Evolutionary conservation across 2,797 vertebrate species (phyloP).

Genomic region (Zalophus californianus): DNA sequence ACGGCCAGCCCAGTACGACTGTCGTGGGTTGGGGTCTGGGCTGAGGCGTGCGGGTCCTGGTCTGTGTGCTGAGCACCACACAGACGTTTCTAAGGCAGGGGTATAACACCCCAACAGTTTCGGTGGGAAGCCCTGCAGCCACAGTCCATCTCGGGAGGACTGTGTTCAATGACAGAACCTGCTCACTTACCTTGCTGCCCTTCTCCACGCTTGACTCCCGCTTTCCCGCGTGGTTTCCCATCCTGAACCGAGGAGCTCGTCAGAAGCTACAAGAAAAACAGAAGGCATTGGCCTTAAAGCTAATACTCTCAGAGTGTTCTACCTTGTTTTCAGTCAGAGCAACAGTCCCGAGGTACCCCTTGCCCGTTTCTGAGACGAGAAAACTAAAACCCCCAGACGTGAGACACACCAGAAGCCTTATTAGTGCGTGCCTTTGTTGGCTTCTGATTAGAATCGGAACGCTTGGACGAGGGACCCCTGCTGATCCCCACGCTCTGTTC

Average conservation of each 20-base stretch:
- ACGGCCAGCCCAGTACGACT: background rate
- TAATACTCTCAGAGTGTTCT: fast-evolving
- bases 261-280: slow-evolving; percentile 76
- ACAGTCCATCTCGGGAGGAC: background rate
- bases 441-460: fast-evolving
- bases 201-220: slow-evolving; percentile 82
- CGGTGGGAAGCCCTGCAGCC: background rate
- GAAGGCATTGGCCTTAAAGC: background rate
- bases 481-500: fast-evolving
- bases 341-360: fast-evolving
- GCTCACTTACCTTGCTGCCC: slow-evolving; percentile 76
- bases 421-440: fast-evolving
- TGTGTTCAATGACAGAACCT: background rate
- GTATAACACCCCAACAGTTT: fast-evolving
- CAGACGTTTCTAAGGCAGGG: background rate
- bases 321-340: background rate
- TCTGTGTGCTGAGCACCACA: background rate
- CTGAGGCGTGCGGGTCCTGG: fast-evolving
- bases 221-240: slow-evolving; percentile 89
- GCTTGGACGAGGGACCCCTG: fast-evolving
- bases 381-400: background rate
- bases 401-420: fast-evolving
- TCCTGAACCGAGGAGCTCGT: slow-evolving; percentile 59
- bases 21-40: background rate
- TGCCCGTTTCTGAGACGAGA: background rate